Base-by-base conservation (phyloP, 2,113 vertebrate species). In the Chrysochloris asiatica region DNA sequence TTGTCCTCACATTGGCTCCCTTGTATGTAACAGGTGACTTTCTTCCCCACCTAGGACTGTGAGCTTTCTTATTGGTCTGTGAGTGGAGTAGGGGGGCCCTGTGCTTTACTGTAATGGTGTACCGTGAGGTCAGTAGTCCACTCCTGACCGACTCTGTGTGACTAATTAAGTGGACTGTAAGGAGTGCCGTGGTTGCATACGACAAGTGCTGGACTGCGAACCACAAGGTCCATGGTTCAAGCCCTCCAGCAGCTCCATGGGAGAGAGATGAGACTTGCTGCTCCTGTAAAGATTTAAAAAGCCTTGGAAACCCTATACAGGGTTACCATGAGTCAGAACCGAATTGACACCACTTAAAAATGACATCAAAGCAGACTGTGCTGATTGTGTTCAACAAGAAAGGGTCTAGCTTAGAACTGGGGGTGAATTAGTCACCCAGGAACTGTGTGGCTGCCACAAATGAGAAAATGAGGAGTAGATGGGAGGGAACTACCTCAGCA, bases 31-130 rank as follows among this genome's bases (percentile, higher is more conserved):
- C 41, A 4, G 26, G 3, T 36, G 9, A n/a, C 50, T 79, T 50
- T 59, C 17, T 0, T 54, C 11, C 12, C 2, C 33, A 13, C n/a
- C 28, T 16, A 61, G 8, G 56, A 36, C 43, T 22, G 43, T 3
- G 77, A 36, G 43, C 54, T 63, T n/a, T n/a, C 77, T n/a, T 78
- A 11, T 36, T 54, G 5, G 28, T 17, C 24, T 50, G 33, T 8
- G 2, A 36, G 33, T 61, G 59, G 59, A 69, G 36, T 13, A 24
- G 4, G 30, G 16, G 16, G 41, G 33, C 52, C 11, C 4, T 10
- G 0, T 0, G 28, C 41, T 8, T 8, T 8, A 26, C 61, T 48
- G 2, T 33, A 10, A 36, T 7, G 6, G 19, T 17, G 2, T 22
- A 17, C 2, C 45, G 48, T 52, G 11, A 6, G 8, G 61, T 21